phyloP scores from a whole-genome alignment of 2,797 vertebrate species.

The Coregonus ussuriensis region DNA sequence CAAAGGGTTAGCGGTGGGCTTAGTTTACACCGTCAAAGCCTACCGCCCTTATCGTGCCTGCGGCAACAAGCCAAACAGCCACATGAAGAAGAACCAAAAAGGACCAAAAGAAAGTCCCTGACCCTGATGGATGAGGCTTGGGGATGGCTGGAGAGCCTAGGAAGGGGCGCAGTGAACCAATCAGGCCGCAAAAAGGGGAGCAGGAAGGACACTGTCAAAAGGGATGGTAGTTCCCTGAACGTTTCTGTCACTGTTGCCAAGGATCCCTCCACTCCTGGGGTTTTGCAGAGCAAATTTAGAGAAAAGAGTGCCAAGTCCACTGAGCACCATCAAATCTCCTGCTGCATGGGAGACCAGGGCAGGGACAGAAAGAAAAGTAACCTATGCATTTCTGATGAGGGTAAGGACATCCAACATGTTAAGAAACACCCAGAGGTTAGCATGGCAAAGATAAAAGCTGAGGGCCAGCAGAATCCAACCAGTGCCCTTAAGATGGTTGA shows the following conservation, averaged over 20 bases:
- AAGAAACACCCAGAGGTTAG: slow-evolving; percentile 30
- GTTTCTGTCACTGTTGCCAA: slow-evolving; percentile 43
- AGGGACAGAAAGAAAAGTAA: background rate
- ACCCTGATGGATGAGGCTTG: slow-evolving; percentile 78
- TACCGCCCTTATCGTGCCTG: slow-evolving; percentile 65
- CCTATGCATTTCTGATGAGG: background rate
- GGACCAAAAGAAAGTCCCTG: slow-evolving; percentile 77
- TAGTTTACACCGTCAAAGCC: slow-evolving; percentile 69
- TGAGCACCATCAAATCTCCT: slow-evolving; percentile 62
- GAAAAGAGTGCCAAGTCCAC: slow-evolving; percentile 51
- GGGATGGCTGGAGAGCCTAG: slow-evolving; percentile 79
- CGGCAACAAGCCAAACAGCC: slow-evolving; percentile 48
- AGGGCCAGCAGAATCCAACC: slow-evolving; percentile 6
- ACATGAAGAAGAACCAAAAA: slow-evolving; percentile 64
- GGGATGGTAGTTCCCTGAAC: slow-evolving; percentile 46
- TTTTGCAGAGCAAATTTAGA: slow-evolving; percentile 45
- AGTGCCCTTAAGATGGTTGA: slow-evolving; percentile 24
- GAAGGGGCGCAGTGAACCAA: slow-evolving; percentile 69
- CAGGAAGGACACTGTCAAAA: slow-evolving; percentile 56
- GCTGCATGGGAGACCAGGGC: slow-evolving; percentile 62
- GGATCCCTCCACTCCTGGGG: slow-evolving; percentile 24
- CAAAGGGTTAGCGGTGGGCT: slow-evolving; percentile 51
- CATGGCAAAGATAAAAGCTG: slow-evolving; percentile 1
- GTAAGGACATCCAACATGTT: slow-evolving; percentile 45
- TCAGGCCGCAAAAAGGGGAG: slow-evolving; percentile 58